Conservation (phyloP, 2,113 vertebrate genomes). For the Meles meles region DNA sequence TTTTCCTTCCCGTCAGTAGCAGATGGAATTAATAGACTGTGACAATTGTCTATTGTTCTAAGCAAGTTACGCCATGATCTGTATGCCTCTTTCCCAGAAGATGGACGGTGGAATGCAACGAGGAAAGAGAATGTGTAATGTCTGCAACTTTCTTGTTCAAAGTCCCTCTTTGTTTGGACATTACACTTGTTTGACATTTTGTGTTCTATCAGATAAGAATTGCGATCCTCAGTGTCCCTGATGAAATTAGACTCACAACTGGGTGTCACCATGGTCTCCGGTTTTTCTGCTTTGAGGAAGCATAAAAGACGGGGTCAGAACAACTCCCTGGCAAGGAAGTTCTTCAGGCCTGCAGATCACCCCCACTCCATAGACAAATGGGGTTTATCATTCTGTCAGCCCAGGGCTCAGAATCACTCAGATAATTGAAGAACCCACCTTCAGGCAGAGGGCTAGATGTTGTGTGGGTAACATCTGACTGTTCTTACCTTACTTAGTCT, state of each 20-base stretch:
- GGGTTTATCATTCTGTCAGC: neutral
- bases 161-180: slow-evolving; percentile 68
- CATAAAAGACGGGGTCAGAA: neutral
- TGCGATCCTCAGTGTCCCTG: neutral
- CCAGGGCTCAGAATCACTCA: neutral
- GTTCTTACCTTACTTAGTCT: neutral
- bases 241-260: slow-evolving; percentile 12
- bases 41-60: slow-evolving; percentile 69
- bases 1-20: slow-evolving; percentile 63
- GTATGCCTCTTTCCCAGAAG: slow-evolving; percentile 64
- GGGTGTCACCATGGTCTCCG: neutral
- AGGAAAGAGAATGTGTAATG: slow-evolving; percentile 67
- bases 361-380: neutral
- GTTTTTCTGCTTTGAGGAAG: neutral
- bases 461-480: neutral
- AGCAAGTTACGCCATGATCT: slow-evolving; percentile 39
- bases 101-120: neutral
- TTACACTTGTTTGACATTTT: neutral
- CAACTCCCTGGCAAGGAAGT: neutral
- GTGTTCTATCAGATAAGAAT: slow-evolving; percentile 22
- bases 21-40: slow-evolving; percentile 64
- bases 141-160: slow-evolving; percentile 57
- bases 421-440: neutral
- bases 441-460: neutral
- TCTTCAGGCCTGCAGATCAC: neutral